Evolutionary conservation across 2,797 vertebrate genomes (phyloP).

Genomic region (Coregonus suidteri): DNA sequence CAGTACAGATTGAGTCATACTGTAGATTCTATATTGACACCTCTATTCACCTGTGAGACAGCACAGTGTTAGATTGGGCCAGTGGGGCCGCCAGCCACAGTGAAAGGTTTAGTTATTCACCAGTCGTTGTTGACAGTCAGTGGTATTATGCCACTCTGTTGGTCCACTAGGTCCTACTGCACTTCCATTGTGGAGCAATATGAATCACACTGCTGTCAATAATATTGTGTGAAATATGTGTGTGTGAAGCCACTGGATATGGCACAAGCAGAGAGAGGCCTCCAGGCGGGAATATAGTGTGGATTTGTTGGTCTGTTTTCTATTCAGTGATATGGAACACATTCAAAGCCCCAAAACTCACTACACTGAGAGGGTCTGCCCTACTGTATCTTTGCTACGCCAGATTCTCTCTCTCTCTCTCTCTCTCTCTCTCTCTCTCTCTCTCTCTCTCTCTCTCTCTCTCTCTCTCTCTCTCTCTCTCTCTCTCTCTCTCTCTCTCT

Average conservation of each 20-base stretch:
- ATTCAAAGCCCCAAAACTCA: conserved; percentile 25
- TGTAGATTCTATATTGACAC: conserved; percentile 27
- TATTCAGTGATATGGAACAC: conserved; percentile 46
- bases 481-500: not conserved
- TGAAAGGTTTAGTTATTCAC: conserved; percentile 1
- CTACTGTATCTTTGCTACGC: conserved; percentile 12
- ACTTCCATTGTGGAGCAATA: conserved; percentile 38
- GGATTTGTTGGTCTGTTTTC: conserved; percentile 30
- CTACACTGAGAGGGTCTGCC: not conserved
- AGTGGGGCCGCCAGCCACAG: not conserved
- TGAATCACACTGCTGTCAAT: conserved; percentile 55
- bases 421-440: not conserved
- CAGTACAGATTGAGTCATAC: conserved; percentile 10
- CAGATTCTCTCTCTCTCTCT: not conserved
- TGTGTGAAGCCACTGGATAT: conserved; percentile 13
- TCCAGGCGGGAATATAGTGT: conserved; percentile 25
- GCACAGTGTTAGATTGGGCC: not conserved
- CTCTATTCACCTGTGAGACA: not conserved
- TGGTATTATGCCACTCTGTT: conserved; percentile 22
- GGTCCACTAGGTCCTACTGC: conserved; percentile 41
- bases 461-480: not conserved
- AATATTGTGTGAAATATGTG: conserved; percentile 56
- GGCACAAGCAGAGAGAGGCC: conserved; percentile 37
- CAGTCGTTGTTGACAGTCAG: conserved; percentile 14
- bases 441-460: not conserved